These are phyloP conservation scores for Dromius quadrimaculatus DNA, from an alignment of 2,888 invertebrate species.

Conservation along the genomic window DNA sequence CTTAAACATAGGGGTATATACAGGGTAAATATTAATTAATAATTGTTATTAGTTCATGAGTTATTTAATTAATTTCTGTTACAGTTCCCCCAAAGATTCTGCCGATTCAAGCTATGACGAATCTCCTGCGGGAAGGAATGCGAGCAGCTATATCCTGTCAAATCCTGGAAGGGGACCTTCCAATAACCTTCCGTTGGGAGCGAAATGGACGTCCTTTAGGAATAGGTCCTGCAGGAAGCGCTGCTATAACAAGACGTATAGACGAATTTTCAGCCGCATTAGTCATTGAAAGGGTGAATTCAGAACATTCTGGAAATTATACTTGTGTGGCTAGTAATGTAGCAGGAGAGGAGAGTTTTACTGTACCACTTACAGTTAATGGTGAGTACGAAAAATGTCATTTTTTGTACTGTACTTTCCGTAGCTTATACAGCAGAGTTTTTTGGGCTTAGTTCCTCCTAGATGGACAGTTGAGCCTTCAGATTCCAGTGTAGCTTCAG, in stretches of 20 bases:
- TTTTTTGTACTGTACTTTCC: constrained; percentile 26
- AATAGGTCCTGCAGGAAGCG: constrained; percentile 67
- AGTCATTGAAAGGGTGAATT: constrained; percentile 87
- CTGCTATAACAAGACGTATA: constrained; percentile 72
- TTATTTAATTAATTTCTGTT: constrained; percentile 54
- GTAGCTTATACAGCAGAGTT: not conserved
- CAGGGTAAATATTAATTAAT: too few species aligned
- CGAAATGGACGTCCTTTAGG: constrained; percentile 83
- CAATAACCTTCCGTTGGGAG: constrained; percentile 92
- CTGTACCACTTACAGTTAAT: constrained; percentile 85
- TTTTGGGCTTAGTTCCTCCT: constrained; percentile 78
- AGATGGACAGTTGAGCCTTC: constrained; percentile 89
- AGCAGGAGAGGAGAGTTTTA: constrained; percentile 82
- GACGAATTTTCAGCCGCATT: constrained; percentile 90
- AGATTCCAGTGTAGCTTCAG: constrained; percentile 85
- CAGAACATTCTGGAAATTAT: constrained; percentile 89
- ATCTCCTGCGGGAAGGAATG: constrained; percentile 85
- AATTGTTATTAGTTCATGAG: too few species aligned
- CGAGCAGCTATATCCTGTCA: constrained; percentile 91
- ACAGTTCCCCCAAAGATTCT: constrained; percentile 87
- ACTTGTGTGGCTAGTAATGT: constrained; percentile 93
- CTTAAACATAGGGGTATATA: too few species aligned
- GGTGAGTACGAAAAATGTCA: constrained; percentile 68
- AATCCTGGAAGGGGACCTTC: constrained; percentile 92
- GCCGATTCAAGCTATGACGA: constrained; percentile 85